These are phyloP conservation scores for Lemur catta DNA, from an alignment of 2,797 vertebrate genomes.

Conservation along the genomic window DNA sequence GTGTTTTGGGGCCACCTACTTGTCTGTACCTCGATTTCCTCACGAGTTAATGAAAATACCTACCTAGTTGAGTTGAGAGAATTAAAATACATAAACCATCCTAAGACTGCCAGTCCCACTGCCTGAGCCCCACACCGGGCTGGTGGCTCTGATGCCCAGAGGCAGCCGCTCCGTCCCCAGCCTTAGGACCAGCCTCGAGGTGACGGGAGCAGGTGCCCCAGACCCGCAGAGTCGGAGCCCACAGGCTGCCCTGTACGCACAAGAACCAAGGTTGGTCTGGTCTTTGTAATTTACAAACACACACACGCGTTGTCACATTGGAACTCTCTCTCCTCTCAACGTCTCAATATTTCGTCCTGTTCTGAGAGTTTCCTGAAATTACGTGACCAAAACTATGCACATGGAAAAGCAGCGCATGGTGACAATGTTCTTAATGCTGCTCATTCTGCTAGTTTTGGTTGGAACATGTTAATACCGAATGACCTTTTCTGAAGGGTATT, in stretches of 20 bases:
- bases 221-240: background rate
- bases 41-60: background rate
- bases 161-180: background rate
- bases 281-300: slow-evolving; percentile 26
- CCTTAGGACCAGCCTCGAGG: accelerated
- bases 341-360: slow-evolving; percentile 63
- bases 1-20: background rate
- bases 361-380: slow-evolving; percentile 74
- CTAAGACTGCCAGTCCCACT: accelerated
- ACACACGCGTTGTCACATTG: background rate
- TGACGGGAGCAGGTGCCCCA: accelerated
- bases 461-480: slow-evolving; percentile 73
- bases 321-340: slow-evolving; percentile 51
- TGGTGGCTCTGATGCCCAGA: no score
- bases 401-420: background rate
- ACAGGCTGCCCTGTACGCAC: accelerated
- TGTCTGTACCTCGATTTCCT: background rate
- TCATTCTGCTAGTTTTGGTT: slow-evolving; percentile 46
- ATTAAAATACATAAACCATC: background rate
- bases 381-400: background rate
- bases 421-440: background rate
- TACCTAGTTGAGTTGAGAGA: no score
- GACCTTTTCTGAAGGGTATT: slow-evolving; percentile 83
- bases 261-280: accelerated
- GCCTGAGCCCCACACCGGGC: accelerated